Evolutionary conservation across 2,888 invertebrate species (phyloP).

Genomic region (Eristalinus sepulchralis): DNA sequence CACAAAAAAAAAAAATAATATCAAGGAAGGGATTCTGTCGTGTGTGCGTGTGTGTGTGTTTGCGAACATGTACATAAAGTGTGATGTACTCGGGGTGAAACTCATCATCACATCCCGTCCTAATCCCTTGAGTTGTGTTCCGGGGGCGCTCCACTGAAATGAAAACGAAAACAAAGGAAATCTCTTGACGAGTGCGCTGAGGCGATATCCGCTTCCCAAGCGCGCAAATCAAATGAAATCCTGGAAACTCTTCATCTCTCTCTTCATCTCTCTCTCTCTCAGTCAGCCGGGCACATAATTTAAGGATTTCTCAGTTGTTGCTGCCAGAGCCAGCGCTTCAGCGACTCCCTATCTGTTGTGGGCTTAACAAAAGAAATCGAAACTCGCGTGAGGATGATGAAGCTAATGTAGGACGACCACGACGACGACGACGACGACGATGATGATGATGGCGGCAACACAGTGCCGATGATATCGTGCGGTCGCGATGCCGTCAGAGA

Average conservation of each 20-base stretch:
- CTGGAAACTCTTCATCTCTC: no score
- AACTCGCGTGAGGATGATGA: slow-evolving; percentile 60
- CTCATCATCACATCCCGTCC: slow-evolving; percentile 57
- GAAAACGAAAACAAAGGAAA: slow-evolving; percentile 67
- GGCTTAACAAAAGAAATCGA: slow-evolving; percentile 56
- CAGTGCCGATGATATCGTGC: slow-evolving; percentile 27
- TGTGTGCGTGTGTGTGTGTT: not conserved
- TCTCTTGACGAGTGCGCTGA: slow-evolving; percentile 53
- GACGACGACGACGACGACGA: not conserved
- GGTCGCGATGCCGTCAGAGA: slow-evolving; percentile 6
- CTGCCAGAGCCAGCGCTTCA: not conserved
- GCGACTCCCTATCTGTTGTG: slow-evolving; percentile 6
- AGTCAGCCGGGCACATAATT: not conserved
- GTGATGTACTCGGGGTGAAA: slow-evolving; percentile 67
- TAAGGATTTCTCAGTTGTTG: not conserved
- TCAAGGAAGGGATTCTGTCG: not conserved
- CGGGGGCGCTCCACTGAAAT: slow-evolving; percentile 40
- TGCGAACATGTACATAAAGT: slow-evolving; percentile 57
- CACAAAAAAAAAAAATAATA: slow-evolving; percentile 6
- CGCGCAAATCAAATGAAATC: slow-evolving; percentile 65
- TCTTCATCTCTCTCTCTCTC: slow-evolving; percentile 17
- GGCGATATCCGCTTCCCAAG: slow-evolving; percentile 61
- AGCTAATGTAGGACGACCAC: slow-evolving; percentile 37
- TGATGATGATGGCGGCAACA: not conserved
- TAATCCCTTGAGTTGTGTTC: slow-evolving; percentile 65